A percentile compares a stretch with the other conserved stretches of the same genome.
Evolutionary conservation across 37 sponge, comb jelly and placozoan species (phyloP).

Genomic region (Chondrosia reniformis): DNA sequence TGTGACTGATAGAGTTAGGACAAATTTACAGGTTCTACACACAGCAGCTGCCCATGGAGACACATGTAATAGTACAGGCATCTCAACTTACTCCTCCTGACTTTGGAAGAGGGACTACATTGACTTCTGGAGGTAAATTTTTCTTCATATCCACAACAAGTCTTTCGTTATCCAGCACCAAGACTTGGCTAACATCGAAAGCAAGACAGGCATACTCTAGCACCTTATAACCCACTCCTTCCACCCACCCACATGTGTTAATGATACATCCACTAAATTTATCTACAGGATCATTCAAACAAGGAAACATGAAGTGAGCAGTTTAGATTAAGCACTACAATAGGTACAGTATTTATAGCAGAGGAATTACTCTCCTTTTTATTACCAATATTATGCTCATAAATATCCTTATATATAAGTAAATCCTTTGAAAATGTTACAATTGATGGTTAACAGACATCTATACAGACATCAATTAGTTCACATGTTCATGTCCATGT

Average conservation of each 20-base stretch:
- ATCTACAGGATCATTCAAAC: no score
- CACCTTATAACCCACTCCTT: conserved; percentile 81
- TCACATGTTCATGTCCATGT: no score
- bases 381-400: no score
- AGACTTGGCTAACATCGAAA: conserved; percentile 66
- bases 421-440: no score
- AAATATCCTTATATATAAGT: no score
- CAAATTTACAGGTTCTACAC: neutral
- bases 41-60: no score
- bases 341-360: no score
- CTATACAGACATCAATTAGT: no score
- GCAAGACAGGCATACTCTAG: conserved; percentile 70
- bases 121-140: conserved; percentile 56
- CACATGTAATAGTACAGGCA: no score
- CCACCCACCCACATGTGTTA: conserved; percentile 96
- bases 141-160: conserved; percentile 74
- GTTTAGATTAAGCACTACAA: neutral
- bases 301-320: no score
- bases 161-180: conserved; percentile 92
- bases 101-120: conserved; percentile 82
- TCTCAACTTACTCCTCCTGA: conserved; percentile 87
- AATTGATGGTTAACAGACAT: no score
- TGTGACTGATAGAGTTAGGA: neutral
- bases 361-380: no score
- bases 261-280: conserved; percentile 83